phyloP scores from a whole-genome alignment of 2,797 vertebrate genomes.

The Salarias fasciatus region DNA sequence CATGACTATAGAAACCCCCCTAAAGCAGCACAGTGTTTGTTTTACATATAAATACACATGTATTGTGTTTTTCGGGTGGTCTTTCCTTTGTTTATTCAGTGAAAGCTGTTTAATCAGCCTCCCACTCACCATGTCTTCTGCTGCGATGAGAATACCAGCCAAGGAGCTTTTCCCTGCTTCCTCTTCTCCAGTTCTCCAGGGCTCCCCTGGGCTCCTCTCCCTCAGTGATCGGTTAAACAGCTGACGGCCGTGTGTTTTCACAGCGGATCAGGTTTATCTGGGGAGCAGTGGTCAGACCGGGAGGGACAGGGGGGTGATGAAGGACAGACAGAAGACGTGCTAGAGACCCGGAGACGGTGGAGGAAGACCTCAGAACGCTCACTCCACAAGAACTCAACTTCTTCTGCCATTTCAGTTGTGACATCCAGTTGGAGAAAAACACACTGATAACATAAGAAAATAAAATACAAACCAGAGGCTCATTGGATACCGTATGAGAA shows the following conservation, averaged over 20 bases:
- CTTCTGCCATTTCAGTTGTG: no score
- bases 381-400: no score
- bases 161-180: background rate
- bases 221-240: conserved; percentile 56
- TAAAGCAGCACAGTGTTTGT: no score
- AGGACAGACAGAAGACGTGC: conserved; percentile 15
- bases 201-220: conserved; percentile 53
- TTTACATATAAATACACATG: no score
- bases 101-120: background rate
- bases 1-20: no score
- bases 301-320: conserved; percentile 38
- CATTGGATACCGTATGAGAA: no score
- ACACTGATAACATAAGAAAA: no score
- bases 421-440: no score
- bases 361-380: no score
- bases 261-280: conserved; percentile 52
- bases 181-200: conserved; percentile 34
- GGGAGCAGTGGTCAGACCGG: conserved; percentile 56
- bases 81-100: no score
- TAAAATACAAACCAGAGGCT: no score
- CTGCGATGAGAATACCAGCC: background rate
- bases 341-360: background rate
- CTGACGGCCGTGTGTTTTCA: conserved; percentile 61
- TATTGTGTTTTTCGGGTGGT: no score
- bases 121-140: background rate